A percentile compares a stretch with the other conserved stretches of the same genome.
These are phyloP conservation scores for Dryadula phaetusa DNA, from an alignment of 2,888 invertebrate species.

Conservation along the genomic window DNA sequence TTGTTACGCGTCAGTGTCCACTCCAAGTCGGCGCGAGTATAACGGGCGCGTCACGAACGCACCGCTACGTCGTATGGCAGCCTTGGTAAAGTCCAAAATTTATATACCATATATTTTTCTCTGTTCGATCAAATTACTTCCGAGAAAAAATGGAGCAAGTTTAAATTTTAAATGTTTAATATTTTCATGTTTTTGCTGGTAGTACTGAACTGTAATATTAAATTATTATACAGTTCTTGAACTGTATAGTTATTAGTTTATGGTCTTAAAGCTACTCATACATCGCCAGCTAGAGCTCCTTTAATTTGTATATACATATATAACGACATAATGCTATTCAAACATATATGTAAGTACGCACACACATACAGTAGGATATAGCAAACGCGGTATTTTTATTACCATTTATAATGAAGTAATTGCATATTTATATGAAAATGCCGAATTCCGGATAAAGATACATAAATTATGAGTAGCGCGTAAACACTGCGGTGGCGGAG, in stretches of 20 bases:
- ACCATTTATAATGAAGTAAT: neutral
- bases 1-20: constrained; percentile 28
- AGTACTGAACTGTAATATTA: neutral
- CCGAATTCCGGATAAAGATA: neutral
- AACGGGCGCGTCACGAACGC: neutral
- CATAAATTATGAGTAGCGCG: neutral
- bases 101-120: neutral
- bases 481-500: neutral
- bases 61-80: constrained; percentile 1
- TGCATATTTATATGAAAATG: constrained; percentile 1
- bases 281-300: too few relatives aligned
- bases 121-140: constrained; percentile 57
- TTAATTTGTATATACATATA: too few relatives aligned
- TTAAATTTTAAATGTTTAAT: constrained; percentile 11
- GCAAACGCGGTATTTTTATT: neutral
- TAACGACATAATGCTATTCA: neutral
- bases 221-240: neutral
- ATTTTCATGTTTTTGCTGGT: constrained; percentile 8
- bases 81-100: neutral
- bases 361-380: neutral
- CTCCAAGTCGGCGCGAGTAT: neutral
- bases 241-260: neutral
- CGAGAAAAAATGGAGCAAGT: constrained; percentile 51
- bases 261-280: too few relatives aligned
- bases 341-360: neutral